A percentile compares a stretch with the other conserved stretches of the same genome.
These are phyloP conservation scores for Aspidoscelis tigris DNA, from an alignment of 2,113 vertebrate species.

Conservation along the genomic window DNA sequence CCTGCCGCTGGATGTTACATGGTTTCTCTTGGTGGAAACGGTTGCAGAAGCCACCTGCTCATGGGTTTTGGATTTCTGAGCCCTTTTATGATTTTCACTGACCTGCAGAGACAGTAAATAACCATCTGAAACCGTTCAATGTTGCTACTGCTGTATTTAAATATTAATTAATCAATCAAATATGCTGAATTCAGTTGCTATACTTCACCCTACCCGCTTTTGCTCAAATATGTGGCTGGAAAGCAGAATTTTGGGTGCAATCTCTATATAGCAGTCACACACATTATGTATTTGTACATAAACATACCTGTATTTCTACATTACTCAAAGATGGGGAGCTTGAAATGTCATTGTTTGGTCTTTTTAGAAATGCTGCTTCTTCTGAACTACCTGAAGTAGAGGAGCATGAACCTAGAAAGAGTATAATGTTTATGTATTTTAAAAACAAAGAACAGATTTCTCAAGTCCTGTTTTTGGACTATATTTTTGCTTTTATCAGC, in stretches of 20 bases:
- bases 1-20: constrained; percentile 21
- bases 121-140: constrained; percentile 2
- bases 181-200: accelerated
- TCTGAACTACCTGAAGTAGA: constrained; percentile 41
- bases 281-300: neutral
- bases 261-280: neutral
- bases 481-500: too few relatives aligned
- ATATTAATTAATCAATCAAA: constrained; percentile 24
- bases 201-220: neutral
- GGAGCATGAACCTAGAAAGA: constrained; percentile 23
- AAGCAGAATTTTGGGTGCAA: neutral
- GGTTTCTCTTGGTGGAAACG: constrained; percentile 11
- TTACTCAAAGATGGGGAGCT: constrained; percentile 14
- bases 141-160: constrained; percentile 5
- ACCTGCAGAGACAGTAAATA: constrained; percentile 35
- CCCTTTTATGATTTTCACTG: constrained; percentile 38
- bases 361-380: neutral
- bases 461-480: too few relatives aligned
- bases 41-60: constrained; percentile 35
- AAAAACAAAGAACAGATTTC: neutral
- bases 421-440: constrained; percentile 1
- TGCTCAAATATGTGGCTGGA: neutral
- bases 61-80: constrained; percentile 26
- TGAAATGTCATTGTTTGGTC: neutral
- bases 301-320: constrained; percentile 49